Evolutionary conservation across 1,140 invertebrate species (phyloP).

Genomic region (Hestina assimilis): DNA sequence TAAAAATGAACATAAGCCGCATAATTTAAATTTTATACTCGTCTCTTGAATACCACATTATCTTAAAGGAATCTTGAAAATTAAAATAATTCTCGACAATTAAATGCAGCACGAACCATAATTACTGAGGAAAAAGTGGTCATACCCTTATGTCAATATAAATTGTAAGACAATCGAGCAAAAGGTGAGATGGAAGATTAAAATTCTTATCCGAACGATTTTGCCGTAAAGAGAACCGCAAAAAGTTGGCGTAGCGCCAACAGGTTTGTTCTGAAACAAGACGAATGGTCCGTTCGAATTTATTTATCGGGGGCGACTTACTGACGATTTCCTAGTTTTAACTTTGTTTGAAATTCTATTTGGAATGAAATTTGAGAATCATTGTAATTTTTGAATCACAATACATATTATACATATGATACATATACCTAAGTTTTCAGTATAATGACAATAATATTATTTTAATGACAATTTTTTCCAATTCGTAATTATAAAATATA

Average conservation of each 20-base stretch:
- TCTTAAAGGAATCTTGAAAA: constrained; percentile 1
- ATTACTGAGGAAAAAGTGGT: constrained; percentile 34
- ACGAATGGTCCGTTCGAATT: constrained; percentile 43
- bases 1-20: no score
- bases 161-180: constrained; percentile 38
- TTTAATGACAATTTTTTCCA: no score
- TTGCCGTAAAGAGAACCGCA: constrained; percentile 35
- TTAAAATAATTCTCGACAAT: constrained; percentile 19
- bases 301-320: constrained; percentile 49
- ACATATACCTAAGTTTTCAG: no score
- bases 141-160: constrained; percentile 32
- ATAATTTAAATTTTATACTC: neutral
- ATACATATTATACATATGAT: no score
- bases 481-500: no score
- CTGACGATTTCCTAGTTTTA: constrained; percentile 19
- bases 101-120: constrained; percentile 20
- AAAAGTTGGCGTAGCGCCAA: constrained; percentile 32
- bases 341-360: neutral
- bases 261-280: constrained; percentile 53
- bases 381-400: no score
- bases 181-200: constrained; percentile 44
- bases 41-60: neutral
- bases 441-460: no score
- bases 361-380: no score
- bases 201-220: constrained; percentile 54